A percentile compares a stretch with the other conserved stretches of the same genome.
Evolutionary conservation across 2,113 vertebrate species (phyloP).

Genomic region (Micronycteris hirsuta): DNA sequence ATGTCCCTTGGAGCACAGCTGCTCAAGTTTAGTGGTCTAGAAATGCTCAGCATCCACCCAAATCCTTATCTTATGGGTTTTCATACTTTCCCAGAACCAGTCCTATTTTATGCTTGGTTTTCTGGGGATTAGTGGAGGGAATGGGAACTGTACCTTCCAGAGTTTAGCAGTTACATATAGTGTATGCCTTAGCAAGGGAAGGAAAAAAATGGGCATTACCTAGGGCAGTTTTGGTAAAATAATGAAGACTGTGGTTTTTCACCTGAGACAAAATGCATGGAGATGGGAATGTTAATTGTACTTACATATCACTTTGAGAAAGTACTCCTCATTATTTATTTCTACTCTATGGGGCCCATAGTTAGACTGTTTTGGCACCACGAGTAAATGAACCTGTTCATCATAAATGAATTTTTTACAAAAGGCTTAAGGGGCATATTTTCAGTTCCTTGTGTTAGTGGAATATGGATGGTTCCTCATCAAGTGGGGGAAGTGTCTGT

Average conservation of each 20-base stretch:
- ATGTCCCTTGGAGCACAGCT: not conserved
- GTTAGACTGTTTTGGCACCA: not conserved
- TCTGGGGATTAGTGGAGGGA: not conserved
- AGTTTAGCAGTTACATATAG: not conserved
- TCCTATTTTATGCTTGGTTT: slow-evolving; percentile 32
- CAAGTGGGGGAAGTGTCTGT: slow-evolving; percentile 49
- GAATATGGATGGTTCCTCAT: slow-evolving; percentile 31
- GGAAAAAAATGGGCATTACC: not conserved
- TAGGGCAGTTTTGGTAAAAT: not conserved
- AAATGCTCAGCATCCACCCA: not conserved
- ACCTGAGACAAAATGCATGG: not conserved
- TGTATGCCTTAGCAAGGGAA: not conserved
- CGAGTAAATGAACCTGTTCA: slow-evolving; percentile 47
- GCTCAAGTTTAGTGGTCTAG: not conserved
- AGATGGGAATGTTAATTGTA: not conserved
- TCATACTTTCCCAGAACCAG: not conserved
- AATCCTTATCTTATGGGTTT: not conserved
- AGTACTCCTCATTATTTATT: not conserved
- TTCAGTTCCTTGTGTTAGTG: slow-evolving; percentile 49
- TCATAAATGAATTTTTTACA: slow-evolving; percentile 47
- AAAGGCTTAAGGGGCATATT: slow-evolving; percentile 41
- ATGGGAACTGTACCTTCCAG: not conserved
- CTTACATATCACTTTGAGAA: not conserved
- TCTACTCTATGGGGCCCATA: not conserved
- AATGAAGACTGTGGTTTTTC: not conserved